Conservation (phyloP, 2,888 invertebrate species). For the Peribatodes rhomboidaria region DNA sequence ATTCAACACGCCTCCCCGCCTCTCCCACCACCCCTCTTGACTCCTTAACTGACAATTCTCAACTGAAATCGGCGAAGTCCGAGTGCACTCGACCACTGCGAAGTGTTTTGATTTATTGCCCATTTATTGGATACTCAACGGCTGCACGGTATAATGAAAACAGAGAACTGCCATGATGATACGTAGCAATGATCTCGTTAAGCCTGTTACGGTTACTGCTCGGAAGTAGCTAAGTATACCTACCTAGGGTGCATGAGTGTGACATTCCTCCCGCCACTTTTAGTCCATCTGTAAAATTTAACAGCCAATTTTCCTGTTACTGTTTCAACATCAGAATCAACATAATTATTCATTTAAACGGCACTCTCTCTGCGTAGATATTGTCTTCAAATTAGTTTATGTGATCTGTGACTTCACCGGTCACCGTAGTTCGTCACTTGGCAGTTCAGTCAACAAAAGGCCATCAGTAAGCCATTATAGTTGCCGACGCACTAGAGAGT, state of each 20-base stretch:
- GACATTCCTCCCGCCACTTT: not conserved
- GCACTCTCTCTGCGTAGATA: too few species aligned
- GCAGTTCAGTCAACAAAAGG: conserved; percentile 63
- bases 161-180: conserved; percentile 58
- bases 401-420: too few species aligned
- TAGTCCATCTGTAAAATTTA: not conserved
- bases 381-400: too few species aligned
- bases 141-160: conserved; percentile 61
- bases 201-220: conserved; percentile 46
- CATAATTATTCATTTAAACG: too few species aligned
- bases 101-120: conserved; percentile 83
- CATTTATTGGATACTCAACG: conserved; percentile 77
- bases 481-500: conserved; percentile 53
- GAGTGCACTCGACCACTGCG: conserved; percentile 72
- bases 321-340: not conserved
- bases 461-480: conserved; percentile 58
- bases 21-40: conserved; percentile 52
- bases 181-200: conserved; percentile 54
- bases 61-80: conserved; percentile 64
- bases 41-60: conserved; percentile 60
- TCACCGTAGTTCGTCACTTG: not conserved
- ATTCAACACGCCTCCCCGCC: conserved; percentile 65
- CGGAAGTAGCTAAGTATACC: conserved; percentile 21
- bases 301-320: not conserved
- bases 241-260: conserved; percentile 13